These are phyloP conservation scores for Notechis scutatus DNA, from an alignment of 2,113 vertebrate genomes.

Conservation along the genomic window DNA sequence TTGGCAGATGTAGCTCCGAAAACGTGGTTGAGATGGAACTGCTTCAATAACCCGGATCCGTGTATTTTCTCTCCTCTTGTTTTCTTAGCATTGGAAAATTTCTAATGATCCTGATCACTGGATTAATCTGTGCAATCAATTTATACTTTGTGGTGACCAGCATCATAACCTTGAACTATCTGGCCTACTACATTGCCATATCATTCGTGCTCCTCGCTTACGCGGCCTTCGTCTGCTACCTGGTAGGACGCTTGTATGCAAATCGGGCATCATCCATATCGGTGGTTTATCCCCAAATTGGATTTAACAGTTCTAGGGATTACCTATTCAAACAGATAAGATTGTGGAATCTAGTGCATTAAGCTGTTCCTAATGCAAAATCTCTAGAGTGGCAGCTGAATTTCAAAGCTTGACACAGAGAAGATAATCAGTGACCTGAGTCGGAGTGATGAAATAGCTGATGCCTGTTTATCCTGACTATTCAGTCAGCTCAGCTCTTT, in stretches of 20 bases:
- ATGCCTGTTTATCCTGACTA: not conserved
- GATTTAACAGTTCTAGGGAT: not conserved
- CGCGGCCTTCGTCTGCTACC: constrained; percentile 56
- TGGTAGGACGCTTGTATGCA: constrained; percentile 51
- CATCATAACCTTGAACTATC: constrained; percentile 51
- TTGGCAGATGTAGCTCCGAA: not conserved
- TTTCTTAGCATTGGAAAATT: constrained; percentile 57
- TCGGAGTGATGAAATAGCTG: not conserved
- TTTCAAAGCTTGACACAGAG: not conserved
- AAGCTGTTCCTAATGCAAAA: not conserved
- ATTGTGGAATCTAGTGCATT: not conserved
- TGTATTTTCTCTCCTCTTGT: not conserved
- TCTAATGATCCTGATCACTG: constrained; percentile 63
- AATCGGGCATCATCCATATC: not conserved
- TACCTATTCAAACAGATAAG: not conserved
- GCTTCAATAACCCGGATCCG: not conserved
- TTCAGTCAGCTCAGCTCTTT: not conserved
- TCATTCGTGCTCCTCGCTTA: constrained; percentile 57
- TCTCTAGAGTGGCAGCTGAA: not conserved
- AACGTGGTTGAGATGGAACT: not conserved
- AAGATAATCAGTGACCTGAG: not conserved
- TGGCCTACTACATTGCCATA: constrained; percentile 56
- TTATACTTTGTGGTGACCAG: constrained; percentile 71
- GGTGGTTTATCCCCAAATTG: not conserved
- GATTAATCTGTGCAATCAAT: constrained; percentile 67